A percentile compares a stretch with the other conserved stretches of the same genome.
These are phyloP conservation scores for Heteropelma amictum DNA, from an alignment of 2,888 invertebrate species.

Conservation along the genomic window DNA sequence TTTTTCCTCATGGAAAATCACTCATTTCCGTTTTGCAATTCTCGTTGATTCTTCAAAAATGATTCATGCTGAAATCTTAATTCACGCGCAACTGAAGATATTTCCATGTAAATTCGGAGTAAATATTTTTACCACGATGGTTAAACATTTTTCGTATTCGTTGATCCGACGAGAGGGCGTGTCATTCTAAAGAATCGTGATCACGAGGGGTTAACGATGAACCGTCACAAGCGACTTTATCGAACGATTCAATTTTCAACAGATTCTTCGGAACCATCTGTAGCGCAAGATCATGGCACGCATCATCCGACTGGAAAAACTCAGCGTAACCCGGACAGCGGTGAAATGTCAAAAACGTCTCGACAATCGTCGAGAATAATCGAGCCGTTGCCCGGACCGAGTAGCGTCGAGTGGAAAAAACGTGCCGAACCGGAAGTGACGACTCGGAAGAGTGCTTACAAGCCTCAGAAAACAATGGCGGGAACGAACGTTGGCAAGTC, in stretches of 20 bases:
- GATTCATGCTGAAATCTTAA: too few relatives aligned
- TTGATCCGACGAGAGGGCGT: too few relatives aligned
- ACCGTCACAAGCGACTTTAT: neutral
- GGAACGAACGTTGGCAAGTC: conserved; percentile 52
- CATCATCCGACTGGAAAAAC: conserved; percentile 41
- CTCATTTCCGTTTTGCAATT: too few relatives aligned
- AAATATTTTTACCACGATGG: too few relatives aligned
- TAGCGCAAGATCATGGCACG: conserved; percentile 58
- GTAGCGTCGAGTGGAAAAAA: conserved; percentile 69
- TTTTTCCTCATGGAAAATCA: too few relatives aligned
- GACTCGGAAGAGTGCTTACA: conserved; percentile 42
- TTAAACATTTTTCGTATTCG: too few relatives aligned
- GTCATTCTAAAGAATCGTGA: too few relatives aligned
- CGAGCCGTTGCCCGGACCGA: conserved; percentile 73
- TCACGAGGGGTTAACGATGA: neutral
- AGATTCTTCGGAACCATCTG: conserved; percentile 61
- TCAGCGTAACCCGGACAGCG: conserved; percentile 50
- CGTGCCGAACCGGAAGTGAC: conserved; percentile 60
- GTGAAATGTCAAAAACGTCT: conserved; percentile 56
- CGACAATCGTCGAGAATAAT: conserved; percentile 68
- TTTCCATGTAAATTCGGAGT: too few relatives aligned
- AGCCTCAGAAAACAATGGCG: conserved; percentile 35
- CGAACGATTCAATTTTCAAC: neutral
- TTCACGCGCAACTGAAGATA: too few relatives aligned
- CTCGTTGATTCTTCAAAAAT: too few relatives aligned